Conservation (phyloP, 2,113 vertebrate species). For the Vireo altiloquus region DNA sequence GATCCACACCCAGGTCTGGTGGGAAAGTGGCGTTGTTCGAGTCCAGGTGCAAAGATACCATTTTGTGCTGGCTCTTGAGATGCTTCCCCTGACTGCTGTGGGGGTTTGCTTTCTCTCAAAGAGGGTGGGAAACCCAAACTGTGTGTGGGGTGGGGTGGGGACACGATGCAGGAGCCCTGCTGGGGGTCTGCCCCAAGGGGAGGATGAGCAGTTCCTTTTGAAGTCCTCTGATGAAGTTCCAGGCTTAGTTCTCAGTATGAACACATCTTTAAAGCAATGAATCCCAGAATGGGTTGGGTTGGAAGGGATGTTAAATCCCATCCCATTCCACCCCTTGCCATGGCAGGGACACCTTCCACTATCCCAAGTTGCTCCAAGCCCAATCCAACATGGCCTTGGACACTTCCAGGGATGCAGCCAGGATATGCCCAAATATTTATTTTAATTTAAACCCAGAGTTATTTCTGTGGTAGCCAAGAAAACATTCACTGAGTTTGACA, state of each 20-base stretch:
- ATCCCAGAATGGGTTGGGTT: neutral
- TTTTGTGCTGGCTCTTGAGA: neutral
- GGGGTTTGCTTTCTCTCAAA: neutral
- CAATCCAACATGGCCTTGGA: neutral
- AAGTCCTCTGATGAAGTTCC: neutral
- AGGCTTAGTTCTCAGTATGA: neutral
- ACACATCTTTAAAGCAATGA: neutral
- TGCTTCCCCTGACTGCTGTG: neutral
- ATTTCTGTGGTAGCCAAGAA: neutral
- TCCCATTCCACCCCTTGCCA: neutral
- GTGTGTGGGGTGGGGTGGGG: neutral
- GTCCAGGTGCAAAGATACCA: accelerated
- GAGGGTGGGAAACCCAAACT: neutral
- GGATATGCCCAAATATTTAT: neutral
- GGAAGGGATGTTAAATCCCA: neutral
- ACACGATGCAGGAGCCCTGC: accelerated
- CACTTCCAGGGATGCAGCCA: neutral
- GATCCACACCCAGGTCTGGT: neutral
- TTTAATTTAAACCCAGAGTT: neutral
- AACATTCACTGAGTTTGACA: neutral
- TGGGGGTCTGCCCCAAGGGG: neutral
- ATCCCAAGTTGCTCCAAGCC: neutral
- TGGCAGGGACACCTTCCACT: neutral
- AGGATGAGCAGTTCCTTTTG: accelerated
- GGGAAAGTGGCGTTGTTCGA: neutral